Percentiles rank a stretch among this genome's conserved stretches.
Evolutionary conservation across 2,797 vertebrate genomes (phyloP).

Genomic region (Zalophus californianus): DNA sequence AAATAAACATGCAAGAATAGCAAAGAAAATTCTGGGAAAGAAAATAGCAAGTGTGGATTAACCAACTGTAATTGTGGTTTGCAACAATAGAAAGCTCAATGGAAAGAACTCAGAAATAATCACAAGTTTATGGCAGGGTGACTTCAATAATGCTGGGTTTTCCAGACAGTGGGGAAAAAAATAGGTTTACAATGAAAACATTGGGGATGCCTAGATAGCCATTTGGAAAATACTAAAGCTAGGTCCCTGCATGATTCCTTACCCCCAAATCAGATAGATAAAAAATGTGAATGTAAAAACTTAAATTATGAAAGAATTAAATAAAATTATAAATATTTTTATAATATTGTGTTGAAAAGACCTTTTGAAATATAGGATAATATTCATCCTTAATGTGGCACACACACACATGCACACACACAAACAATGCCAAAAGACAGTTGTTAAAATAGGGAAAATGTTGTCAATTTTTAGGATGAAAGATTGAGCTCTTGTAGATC

Average conservation of each 20-base stretch:
- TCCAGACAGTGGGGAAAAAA: background rate
- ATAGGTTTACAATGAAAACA: background rate
- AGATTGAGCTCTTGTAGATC: background rate
- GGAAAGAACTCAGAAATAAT: conserved; percentile 69
- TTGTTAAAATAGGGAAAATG: background rate
- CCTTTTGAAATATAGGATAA: conserved; percentile 11
- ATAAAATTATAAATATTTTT: background rate
- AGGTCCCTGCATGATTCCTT: conserved; percentile 28
- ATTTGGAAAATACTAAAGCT: conserved; percentile 21
- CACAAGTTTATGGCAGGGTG: conserved; percentile 52
- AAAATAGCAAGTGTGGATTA: conserved; percentile 66
- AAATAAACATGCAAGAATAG: conserved; percentile 74
- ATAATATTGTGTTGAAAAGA: background rate
- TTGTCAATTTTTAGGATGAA: conserved; percentile 14
- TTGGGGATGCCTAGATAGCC: background rate
- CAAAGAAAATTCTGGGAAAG: conserved; percentile 78
- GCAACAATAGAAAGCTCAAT: conserved; percentile 58
- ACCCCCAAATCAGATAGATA: background rate
- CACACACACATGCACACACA: background rate
- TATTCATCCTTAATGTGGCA: background rate
- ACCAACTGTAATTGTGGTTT: conserved; percentile 77
- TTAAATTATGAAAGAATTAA: conserved; percentile 17
- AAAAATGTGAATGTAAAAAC: conserved; percentile 8
- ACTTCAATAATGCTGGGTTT: conserved; percentile 41
- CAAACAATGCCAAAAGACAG: background rate